Base-by-base conservation (phyloP, 2,888 invertebrate species). In the Neocrepidodera transversa region DNA sequence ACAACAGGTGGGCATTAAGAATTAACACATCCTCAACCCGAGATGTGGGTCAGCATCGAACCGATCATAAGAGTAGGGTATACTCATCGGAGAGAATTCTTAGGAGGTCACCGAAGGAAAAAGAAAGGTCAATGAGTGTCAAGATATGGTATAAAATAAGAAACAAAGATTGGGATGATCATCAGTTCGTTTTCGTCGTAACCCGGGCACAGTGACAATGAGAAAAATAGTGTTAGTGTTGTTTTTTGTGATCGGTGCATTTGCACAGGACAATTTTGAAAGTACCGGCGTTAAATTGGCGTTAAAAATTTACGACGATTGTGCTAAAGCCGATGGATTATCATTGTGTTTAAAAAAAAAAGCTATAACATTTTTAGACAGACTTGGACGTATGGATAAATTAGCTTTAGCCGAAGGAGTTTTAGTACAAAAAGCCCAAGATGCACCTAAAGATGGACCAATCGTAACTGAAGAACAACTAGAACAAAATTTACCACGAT, bases 311-410 rank as follows among this genome's bases (percentile, higher is more conserved):
- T 92, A 91, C 77, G 91, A 92, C 68, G 92, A 92, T 70, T 92
- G 92, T 74, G 85, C 86, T 62, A 84, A 85, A 64, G 79, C 87
- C 1, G 88, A 87, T 59, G 90, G 88, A 45, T 82, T 92, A 51
- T 81, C 88, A 51, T 87, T 88, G 17, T 92, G 92, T 75, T 80
- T 92, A 49, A 92, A 92, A 82, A 91, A 90, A 78, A 92, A 91
- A 74, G 91, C 91, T 0, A 87, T 92, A 57, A 81, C 89, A 1
- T 91, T 92, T 76, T 86, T 92, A 66, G 92, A 92, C 72, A 83
- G 92, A 47, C 84, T 91, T 18, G 85, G 88, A 0, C 84, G 88
- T 60, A 87, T 92, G 81, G 89, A 90, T 17, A 83, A 85, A 14
- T 70, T 86, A 16, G 79, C 83, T 13, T 76, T 89, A 58, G 82